These are phyloP conservation scores for Scrobipalpa atriplicella DNA, from an alignment of 2,888 invertebrate genomes.

Conservation along the genomic window DNA sequence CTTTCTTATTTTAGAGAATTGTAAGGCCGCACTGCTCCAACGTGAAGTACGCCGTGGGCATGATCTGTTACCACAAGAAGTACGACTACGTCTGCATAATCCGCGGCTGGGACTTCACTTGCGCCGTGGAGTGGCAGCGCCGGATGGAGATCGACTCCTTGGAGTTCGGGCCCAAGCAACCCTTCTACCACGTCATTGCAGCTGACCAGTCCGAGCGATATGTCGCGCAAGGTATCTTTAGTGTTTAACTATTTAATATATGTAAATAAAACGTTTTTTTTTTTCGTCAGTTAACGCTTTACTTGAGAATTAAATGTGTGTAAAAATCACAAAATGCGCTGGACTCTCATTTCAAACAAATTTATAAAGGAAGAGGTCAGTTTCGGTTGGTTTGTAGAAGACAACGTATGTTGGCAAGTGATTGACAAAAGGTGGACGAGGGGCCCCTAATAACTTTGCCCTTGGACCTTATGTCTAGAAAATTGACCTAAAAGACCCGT, in stretches of 20 bases:
- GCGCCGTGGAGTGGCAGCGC: constrained; percentile 81
- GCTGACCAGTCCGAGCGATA: constrained; percentile 87
- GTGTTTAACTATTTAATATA: background rate
- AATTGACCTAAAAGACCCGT: background rate
- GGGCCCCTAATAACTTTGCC: background rate
- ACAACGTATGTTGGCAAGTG: background rate
- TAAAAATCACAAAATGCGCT: no score
- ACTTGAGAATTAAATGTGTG: no score
- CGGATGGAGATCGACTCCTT: constrained; percentile 76
- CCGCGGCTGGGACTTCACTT: constrained; percentile 86
- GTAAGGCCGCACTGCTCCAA: constrained; percentile 43
- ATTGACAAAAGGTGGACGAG: background rate
- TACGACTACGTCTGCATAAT: constrained; percentile 86
- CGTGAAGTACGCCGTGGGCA: constrained; percentile 85
- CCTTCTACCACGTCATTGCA: constrained; percentile 87
- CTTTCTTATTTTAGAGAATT: constrained; percentile 36
- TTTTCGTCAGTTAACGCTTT: no score
- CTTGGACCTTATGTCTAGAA: background rate
- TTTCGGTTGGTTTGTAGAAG: background rate
- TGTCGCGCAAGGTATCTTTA: constrained; percentile 83
- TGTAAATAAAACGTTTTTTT: no score
- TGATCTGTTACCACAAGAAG: constrained; percentile 86
- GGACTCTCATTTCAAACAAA: no score
- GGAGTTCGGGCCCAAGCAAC: constrained; percentile 80
- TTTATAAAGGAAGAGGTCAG: no score